Evolutionary conservation across 2,113 vertebrate genomes (phyloP), one percentile per base, ranked within the genome.

Genomic region (Rynchops niger): DNA sequence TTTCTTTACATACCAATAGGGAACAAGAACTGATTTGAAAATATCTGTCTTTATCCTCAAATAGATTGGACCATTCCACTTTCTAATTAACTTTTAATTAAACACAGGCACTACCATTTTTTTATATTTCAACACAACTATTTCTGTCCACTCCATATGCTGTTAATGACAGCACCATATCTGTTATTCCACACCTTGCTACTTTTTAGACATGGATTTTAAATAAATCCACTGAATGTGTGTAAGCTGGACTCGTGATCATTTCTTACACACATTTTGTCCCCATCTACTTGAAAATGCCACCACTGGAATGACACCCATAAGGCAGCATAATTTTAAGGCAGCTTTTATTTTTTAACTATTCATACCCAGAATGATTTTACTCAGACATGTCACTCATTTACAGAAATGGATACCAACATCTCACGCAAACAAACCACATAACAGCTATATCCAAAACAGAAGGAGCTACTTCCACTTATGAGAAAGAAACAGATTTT

Each of bases 181-280:
- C 43, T 47, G 8, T 5, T 84, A 74, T 81, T 18, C 30, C 40
- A 69, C 36, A 45, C 38, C 9, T 69, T 84, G 30, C 63, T n/a
- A 61, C 43, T 49, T 34, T 25, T 56, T 34, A 81, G 40, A 47
- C 15, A 25, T 0, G 2, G 29, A 36, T 73, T 88, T 88, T 65
- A 55, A 93, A 73, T 56, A 88, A 69, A 59, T 8, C 26, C 40
- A n/a, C 19, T 11, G 26, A 17, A 12, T 5, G 16, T 55, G 14
- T 27, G 1, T 27, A 80, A 59, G 15, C 61, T 58, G 79, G 66
- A 30, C 22, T n/a, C 0, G 0, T 38, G 32, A 73, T 40, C 38
- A 8, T 52, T 87, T 78, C 78, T 82, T 27, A n/a, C 18, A 67
- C 16, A 21, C 8, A 2, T 40, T 65, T 47, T 4, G 1, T 56